These are phyloP conservation scores for Drosophila tristis DNA, from an alignment of 1,140 invertebrate species.

Conservation along the genomic window DNA sequence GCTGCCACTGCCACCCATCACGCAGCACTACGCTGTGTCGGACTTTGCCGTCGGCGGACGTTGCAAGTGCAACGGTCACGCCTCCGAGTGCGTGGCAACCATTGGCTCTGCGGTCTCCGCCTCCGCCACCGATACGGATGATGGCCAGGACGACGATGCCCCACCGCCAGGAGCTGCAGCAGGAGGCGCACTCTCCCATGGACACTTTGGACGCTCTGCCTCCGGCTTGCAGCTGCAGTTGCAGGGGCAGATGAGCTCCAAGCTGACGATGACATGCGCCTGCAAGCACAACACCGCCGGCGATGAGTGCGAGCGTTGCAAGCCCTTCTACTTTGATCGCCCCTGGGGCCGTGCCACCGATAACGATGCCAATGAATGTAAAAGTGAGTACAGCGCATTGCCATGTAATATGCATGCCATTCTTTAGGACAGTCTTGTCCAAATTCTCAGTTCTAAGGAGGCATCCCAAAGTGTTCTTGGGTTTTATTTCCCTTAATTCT, in stretches of 20 bases:
- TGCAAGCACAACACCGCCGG: constrained; percentile 99
- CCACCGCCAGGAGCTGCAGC: constrained; percentile 5
- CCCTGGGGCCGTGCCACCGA: constrained; percentile 99
- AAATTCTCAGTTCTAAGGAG: too few relatives aligned
- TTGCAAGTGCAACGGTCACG: constrained; percentile 99
- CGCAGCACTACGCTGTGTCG: constrained; percentile 94
- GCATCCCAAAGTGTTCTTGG: too few relatives aligned
- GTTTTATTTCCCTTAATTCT: too few relatives aligned
- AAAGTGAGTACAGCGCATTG: constrained; percentile 90
- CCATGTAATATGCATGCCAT: background rate
- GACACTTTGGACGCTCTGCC: constrained; percentile 58
- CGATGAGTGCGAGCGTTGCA: constrained; percentile 98
- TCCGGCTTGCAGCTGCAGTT: constrained; percentile 71
- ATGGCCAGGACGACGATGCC: constrained; percentile 85
- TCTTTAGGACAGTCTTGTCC: background rate
- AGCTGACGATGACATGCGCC: constrained; percentile 91
- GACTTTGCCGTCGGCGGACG: constrained; percentile 99
- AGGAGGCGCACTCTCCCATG: constrained; percentile 7
- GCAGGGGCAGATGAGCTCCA: constrained; percentile 37
- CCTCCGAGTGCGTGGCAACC: constrained; percentile 89
- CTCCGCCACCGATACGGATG: constrained; percentile 83
- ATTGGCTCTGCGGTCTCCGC: constrained; percentile 19
- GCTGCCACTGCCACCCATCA: constrained; percentile 83
- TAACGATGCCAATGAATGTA: constrained; percentile 98
- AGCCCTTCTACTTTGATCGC: constrained; percentile 98